Evolutionary conservation across 2,797 vertebrate genomes (phyloP).

Genomic region (Tokudaia muenninki): DNA sequence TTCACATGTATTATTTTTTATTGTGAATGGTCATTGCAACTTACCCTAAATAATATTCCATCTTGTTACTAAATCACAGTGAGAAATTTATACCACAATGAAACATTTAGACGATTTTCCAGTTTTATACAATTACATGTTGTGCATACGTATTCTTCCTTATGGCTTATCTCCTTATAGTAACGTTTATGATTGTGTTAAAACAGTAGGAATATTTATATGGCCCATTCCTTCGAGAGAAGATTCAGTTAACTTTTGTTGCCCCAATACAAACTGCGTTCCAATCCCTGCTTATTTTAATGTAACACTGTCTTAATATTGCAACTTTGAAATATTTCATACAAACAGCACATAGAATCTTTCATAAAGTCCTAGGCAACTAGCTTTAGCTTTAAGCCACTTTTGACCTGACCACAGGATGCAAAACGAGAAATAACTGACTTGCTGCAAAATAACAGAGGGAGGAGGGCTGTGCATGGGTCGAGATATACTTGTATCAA

Average conservation of each 20-base stretch:
- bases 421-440: background rate
- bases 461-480: background rate
- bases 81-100: conserved; percentile 30
- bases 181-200: conserved; percentile 48
- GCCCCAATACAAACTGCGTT: conserved; percentile 1
- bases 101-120: conserved; percentile 50
- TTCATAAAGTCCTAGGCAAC: background rate
- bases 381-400: background rate
- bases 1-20: conserved; percentile 31
- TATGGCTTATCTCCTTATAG: background rate
- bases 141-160: background rate
- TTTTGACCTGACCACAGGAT: background rate
- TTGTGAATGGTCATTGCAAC: conserved; percentile 32
- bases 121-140: conserved; percentile 40
- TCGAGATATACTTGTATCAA: background rate
- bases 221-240: conserved; percentile 24
- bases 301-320: background rate
- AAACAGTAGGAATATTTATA: conserved; percentile 48
- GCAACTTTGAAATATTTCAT: conserved; percentile 30
- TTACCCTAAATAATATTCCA: conserved; percentile 25
- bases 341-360: background rate
- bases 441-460: background rate
- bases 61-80: conserved; percentile 31
- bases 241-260: background rate
- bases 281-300: conserved; percentile 24